Evolutionary conservation across 2,113 vertebrate genomes (phyloP), one percentile per base, ranked within the genome.

Genomic region (Cyprinodon tularosa): DNA sequence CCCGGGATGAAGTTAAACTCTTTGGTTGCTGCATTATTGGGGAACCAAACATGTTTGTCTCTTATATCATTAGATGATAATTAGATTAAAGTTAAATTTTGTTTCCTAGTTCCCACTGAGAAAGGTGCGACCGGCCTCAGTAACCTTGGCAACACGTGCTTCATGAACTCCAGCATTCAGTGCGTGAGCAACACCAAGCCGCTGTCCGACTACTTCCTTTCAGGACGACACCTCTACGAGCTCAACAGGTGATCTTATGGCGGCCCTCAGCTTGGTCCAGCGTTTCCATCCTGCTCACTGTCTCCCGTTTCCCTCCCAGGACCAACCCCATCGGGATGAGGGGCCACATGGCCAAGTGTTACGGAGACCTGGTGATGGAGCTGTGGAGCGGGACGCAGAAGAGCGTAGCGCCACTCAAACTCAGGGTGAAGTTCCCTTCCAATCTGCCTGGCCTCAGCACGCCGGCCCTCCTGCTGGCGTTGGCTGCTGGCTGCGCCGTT

Each of bases 81-180:
- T 29, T 29, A 29, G 29, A 29, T 29, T 29, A 29, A 29, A 29
- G 29, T 29, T 29, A 29, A 29, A 29, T 71, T 29, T 72, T 74
- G 22, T 7, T 40, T 20, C 57, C 0, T 84, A 99, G 98, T 98
- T 86, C 98, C 98, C 4, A 99, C 98, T 66, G 98, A 99, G 92
- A 99, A 99, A 67, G 98, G 98, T 70, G 98, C 98, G 47, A 99
- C 98, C 3, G 98, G 98, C 61, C 93, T 99, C 82, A 99, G 98
- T 93, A 99, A 99, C 84, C 94, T 99, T 74, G 98, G 98, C 44
- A 99, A 99, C 89, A 99, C 98, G 0, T 99, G 98, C 85, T 99
- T 99, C 90, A 99, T 99, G 98, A 99, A 99, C 90, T 99, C 98
- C 67, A 99, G 98, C 72, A 99, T 99, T 91, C 98, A 99, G 89